Conservation (phyloP, 2,888 invertebrate genomes). For the Chaitophorus viminalis region DNA sequence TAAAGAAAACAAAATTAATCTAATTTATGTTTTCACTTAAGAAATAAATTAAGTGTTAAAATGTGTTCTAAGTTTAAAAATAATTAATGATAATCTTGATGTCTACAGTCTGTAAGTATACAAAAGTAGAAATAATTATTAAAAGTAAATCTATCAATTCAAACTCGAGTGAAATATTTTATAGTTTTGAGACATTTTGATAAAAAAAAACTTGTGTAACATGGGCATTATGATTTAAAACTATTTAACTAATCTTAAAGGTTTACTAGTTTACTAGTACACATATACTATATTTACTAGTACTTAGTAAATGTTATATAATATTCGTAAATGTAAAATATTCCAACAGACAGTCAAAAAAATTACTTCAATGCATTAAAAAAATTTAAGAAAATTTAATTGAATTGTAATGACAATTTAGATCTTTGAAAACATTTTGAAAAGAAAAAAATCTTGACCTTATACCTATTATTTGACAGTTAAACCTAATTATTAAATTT, state of each 20-base stretch:
- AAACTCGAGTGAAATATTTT: neutral
- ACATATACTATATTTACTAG: too few species aligned
- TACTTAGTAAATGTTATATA: too few species aligned
- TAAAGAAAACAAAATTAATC: conserved; percentile 16
- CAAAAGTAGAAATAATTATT: neutral
- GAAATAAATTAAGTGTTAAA: neutral
- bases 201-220: neutral
- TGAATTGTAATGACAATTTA: neutral
- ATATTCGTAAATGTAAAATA: neutral
- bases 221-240: neutral
- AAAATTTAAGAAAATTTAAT: neutral
- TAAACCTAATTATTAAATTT: neutral
- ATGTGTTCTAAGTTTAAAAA: neutral
- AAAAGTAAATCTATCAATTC: neutral
- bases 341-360: too few species aligned
- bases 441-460: too few species aligned
- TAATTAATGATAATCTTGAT: neutral
- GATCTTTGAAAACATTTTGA: neutral
- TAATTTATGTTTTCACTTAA: neutral
- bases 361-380: neutral
- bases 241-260: neutral
- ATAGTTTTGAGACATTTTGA: neutral
- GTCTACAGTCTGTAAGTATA: neutral
- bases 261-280: neutral
- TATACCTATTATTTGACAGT: neutral